These are phyloP conservation scores for Timema cristinae DNA, from an alignment of 2,888 invertebrate genomes.

Conservation along the genomic window DNA sequence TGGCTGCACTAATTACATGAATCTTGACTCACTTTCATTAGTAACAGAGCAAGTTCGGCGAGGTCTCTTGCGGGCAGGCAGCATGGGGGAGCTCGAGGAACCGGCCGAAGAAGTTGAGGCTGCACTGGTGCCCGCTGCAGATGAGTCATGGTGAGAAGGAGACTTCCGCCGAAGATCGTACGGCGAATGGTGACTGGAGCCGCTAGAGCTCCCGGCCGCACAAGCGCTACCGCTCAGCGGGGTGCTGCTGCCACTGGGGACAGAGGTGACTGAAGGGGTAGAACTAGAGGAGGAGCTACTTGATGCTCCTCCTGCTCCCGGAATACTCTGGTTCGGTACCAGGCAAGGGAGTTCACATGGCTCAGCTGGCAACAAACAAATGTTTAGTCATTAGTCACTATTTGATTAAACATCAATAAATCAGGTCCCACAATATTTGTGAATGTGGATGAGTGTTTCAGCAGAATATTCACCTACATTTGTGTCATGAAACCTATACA, in stretches of 20 bases:
- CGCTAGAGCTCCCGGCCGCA: constrained; percentile 40
- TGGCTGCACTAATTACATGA: neutral
- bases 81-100: constrained; percentile 52
- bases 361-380: constrained; percentile 53
- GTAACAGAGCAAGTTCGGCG: constrained; percentile 60
- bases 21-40: constrained; percentile 44
- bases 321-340: constrained; percentile 62
- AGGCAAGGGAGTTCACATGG: constrained; percentile 59
- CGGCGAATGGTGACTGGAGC: constrained; percentile 71
- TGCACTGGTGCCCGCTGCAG: constrained; percentile 63
- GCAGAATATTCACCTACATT: no score
- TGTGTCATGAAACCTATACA: no score
- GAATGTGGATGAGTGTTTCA: no score
- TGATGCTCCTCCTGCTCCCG: constrained; percentile 40
- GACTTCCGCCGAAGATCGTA: constrained; percentile 87
- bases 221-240: constrained; percentile 53
- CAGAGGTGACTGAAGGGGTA: constrained; percentile 43
- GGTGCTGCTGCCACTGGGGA: constrained; percentile 44
- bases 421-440: no score
- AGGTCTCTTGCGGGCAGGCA: constrained; percentile 82
- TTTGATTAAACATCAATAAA: no score
- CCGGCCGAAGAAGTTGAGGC: constrained; percentile 49
- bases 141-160: constrained; percentile 61
- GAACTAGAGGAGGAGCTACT: constrained; percentile 30
- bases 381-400: no score